Percentiles rank a stretch among this genome's conserved stretches.
phyloP scores from a whole-genome alignment of 2,888 invertebrate species.

The Tetramorium bicarinatum region DNA sequence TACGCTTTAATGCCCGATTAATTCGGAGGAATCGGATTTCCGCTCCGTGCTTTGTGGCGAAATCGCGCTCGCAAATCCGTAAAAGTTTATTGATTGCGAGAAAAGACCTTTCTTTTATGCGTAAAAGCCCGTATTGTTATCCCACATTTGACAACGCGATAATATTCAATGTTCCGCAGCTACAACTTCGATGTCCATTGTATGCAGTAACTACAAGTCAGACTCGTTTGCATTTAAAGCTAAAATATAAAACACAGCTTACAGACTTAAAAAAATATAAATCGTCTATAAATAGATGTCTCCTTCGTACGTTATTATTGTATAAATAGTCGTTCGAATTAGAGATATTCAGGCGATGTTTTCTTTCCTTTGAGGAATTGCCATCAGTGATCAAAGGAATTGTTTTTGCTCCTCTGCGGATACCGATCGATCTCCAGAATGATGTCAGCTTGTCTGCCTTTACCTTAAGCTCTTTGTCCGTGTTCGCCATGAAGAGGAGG shows the following conservation, averaged over 20 bases:
- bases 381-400: slow-evolving; percentile 3
- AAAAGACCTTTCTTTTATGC: not conserved
- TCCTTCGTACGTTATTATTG: no score
- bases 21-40: not conserved
- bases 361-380: not conserved
- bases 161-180: not conserved
- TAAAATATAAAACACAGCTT: not conserved
- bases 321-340: not conserved
- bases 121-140: slow-evolving; percentile 15
- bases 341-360: not conserved
- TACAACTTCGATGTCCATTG: not conserved
- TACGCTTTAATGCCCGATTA: not conserved
- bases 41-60: not conserved
- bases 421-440: slow-evolving; percentile 22
- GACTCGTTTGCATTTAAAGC: not conserved
- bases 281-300: not conserved
- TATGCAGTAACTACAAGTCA: not conserved
- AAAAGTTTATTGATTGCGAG: not conserved
- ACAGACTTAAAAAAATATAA: not conserved
- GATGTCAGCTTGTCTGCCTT: slow-evolving; percentile 37
- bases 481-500: slow-evolving; percentile 13
- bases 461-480: slow-evolving; percentile 37
- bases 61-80: not conserved
- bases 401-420: not conserved
- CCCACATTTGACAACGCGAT: slow-evolving; percentile 11